Conservation (phyloP, 1,140 invertebrate species). For the Aphelenchoides besseyi region DNA sequence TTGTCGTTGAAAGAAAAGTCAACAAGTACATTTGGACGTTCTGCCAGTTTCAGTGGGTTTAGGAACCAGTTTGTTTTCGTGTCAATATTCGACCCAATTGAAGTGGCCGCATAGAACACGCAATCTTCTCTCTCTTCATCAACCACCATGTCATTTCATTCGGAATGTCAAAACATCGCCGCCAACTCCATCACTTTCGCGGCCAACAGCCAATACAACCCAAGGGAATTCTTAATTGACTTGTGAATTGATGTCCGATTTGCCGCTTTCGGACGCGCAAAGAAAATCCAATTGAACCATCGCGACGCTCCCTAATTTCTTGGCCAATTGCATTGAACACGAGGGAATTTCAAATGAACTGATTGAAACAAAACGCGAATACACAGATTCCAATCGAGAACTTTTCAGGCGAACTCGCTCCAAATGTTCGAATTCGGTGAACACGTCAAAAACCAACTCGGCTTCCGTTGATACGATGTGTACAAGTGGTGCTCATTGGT, state of each 20-base stretch:
- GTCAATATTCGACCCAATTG: too few species aligned
- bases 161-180: neutral
- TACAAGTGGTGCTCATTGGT: neutral
- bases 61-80: too few species aligned
- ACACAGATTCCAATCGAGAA: neutral
- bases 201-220: too few species aligned
- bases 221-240: too few species aligned
- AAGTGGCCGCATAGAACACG: too few species aligned
- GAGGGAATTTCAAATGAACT: neutral
- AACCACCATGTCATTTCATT: neutral
- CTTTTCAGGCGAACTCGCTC: neutral
- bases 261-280: neutral
- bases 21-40: too few species aligned
- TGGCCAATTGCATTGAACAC: neutral
- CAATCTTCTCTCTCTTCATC: slow-evolving; percentile 2
- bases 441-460: neutral
- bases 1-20: too few species aligned
- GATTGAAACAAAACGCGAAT: neutral
- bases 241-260: neutral
- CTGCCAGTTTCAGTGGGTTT: too few species aligned
- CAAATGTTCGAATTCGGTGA: slow-evolving; percentile 2
- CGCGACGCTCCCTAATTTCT: too few species aligned
- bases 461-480: neutral
- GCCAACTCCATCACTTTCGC: neutral
- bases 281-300: neutral